Evolutionary conservation across 1,140 invertebrate genomes (phyloP), one percentile per base, ranked within the genome.

Genomic region (Carposina sasakii): DNA sequence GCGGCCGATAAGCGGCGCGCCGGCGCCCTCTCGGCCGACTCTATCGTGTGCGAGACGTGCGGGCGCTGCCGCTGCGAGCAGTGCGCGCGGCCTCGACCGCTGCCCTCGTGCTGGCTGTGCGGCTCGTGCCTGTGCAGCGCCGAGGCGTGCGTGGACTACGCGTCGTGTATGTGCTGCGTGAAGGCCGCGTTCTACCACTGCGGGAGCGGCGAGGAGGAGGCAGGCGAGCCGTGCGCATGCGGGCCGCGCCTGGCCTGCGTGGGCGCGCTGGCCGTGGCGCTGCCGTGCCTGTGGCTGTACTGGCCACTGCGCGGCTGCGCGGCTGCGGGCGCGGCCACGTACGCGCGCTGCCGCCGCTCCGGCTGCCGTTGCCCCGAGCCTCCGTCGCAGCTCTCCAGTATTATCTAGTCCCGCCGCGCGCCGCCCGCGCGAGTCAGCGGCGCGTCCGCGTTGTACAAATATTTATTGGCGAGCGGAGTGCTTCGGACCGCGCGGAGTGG

Each of bases 101-200:
- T 97, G 66, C 96, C 96, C 15, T 91, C 91, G 58, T 89, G 89
- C 40, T 98, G 96, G 96, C 88, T 96, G 52, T 96, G 95, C 86
- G 90, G 93, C 81, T 90, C 91, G 76, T 96, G 93, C 81, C 89
- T 94, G 63, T 93, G 94, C 84, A 96, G 94, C 63, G 92, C 93
- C 37, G 92, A 96, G 74, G 90, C 93, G 48, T 88, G 91, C 57
- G 90, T 98, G 52, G 95, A 97, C 84, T 94, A 94, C 75, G 91
- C 91, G 41, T 94, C 94, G 49, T 98, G 96, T 76, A 89, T 98
- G 83, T 98, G 96, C 86, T 97, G 95, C 81, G 95, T 96, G 57
- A 96, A 97, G 76, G 94, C 92, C 31, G 74, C 96, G 22, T 96
- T 97, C 79, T 98, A 98, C 83, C 96, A 98, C 76, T 97, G 94